Conservation (phyloP, 2,113 vertebrate species). For the Aramus guarauna region DNA sequence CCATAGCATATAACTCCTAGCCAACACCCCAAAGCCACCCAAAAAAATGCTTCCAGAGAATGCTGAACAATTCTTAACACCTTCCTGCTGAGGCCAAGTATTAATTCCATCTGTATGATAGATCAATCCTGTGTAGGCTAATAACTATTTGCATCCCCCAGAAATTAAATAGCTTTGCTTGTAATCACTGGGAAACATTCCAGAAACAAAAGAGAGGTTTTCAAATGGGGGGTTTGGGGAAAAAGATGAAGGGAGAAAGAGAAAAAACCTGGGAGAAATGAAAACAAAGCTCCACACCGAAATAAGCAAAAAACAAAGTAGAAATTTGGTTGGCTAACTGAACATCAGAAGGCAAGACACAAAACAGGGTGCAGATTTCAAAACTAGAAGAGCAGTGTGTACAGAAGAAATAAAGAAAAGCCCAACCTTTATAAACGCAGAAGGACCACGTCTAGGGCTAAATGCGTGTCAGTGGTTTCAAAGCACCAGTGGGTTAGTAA, state of each 20-base stretch:
- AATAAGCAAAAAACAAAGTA: neutral
- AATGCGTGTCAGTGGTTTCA: neutral
- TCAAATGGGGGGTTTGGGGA: neutral
- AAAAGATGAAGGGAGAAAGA: neutral
- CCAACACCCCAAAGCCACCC: neutral
- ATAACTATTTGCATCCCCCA: neutral
- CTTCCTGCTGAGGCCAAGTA: neutral
- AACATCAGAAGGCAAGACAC: neutral
- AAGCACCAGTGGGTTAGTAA: neutral
- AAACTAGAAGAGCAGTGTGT: accelerated
- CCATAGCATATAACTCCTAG: neutral
- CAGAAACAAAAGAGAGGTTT: neutral
- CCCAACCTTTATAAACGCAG: neutral
- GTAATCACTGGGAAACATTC: neutral
- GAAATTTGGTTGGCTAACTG: neutral
- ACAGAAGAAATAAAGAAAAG: neutral
- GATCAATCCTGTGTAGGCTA: neutral
- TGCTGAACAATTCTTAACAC: neutral
- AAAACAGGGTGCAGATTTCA: neutral
- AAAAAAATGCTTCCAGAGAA: neutral
- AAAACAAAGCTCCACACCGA: neutral
- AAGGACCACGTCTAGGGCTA: accelerated
- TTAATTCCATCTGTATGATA: neutral
- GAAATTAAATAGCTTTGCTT: neutral
- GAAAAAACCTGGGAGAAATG: neutral